Conservation (phyloP, 2,113 vertebrate species). For the Bolborhynchus lineola region DNA sequence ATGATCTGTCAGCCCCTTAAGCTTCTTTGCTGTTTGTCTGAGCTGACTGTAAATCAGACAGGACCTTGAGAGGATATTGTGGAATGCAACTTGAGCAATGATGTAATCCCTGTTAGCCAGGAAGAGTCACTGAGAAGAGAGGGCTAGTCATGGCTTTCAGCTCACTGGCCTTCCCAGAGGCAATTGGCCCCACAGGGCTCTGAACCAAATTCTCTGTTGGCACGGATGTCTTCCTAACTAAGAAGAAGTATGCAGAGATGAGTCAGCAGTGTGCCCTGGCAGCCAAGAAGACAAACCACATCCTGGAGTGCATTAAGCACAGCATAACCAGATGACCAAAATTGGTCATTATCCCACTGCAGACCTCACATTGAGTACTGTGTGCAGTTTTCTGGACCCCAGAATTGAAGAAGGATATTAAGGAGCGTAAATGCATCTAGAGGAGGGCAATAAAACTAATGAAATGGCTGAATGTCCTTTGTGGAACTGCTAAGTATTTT, state of each 20-base stretch:
- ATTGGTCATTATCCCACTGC: not conserved
- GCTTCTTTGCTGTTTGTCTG: not conserved
- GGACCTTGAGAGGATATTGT: not conserved
- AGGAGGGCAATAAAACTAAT: not conserved
- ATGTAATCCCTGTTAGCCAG: not conserved
- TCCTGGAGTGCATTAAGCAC: not conserved
- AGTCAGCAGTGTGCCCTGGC: not conserved
- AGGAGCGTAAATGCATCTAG: not conserved
- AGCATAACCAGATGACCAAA: not conserved
- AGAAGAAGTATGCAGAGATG: not conserved
- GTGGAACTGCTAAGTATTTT: not conserved
- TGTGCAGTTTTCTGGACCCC: not conserved
- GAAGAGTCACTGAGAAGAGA: not conserved
- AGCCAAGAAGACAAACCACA: not conserved
- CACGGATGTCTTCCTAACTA: not conserved
- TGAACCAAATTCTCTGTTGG: not conserved
- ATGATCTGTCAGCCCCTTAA: not conserved
- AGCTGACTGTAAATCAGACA: not conserved
- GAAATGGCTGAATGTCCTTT: not conserved
- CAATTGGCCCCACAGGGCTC: fast-evolving
- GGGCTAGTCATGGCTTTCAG: not conserved
- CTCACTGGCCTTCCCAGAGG: not conserved
- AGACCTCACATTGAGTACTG: not conserved
- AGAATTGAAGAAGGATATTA: not conserved
- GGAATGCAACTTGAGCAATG: fast-evolving